Evolutionary conservation across 2,888 invertebrate species (phyloP), one percentile per base, ranked within the genome.

Genomic region (Rutpela maculata): DNA sequence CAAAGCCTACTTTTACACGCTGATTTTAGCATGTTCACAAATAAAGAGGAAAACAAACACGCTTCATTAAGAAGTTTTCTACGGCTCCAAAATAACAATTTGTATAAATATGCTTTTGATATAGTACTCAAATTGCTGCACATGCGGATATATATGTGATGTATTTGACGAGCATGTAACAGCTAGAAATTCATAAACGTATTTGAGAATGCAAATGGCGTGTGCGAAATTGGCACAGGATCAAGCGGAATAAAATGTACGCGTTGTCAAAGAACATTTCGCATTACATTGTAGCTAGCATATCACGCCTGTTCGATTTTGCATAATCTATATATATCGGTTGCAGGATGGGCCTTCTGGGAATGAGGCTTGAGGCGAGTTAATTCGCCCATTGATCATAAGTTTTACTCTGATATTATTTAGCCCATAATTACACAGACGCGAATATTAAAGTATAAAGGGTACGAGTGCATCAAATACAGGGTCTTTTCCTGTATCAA

Each of bases 241-340:
- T 62, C 12, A 12, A 35, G 22, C 62, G n/a, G 31, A 31, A 62
- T 62, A 62, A 62, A 62, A 62, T 15, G 50, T 50, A 50, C 50
- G n/a, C 50, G 50, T 50, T 50, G 50, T 50, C 50, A 62, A 62
- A 62, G 26, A 31, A 31, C 62, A 22, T 59, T 19, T 11, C 59
- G 18, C 59, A 22, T 59, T 59, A 15, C 22, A 22, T 59, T 59
- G 59, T 62, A 62, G 31, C 22, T 31, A n/a, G 62, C 59, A 35
- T 31, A 62, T 22, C 62, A 62, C 31, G 62, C 62, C n/a, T 62
- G 31, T 62, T 62, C n/a, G 62, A 62, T 22, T 62, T 62, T 62
- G 31, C 62, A 62, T 62, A 62, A 62, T 62, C 26, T 59, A 59
- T 59, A 22, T 19, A 59, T 26, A 26, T 59, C 50, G 50, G n/a